phyloP scores from a whole-genome alignment of 2,888 invertebrate genomes.

The Druceiella hillmani region DNA sequence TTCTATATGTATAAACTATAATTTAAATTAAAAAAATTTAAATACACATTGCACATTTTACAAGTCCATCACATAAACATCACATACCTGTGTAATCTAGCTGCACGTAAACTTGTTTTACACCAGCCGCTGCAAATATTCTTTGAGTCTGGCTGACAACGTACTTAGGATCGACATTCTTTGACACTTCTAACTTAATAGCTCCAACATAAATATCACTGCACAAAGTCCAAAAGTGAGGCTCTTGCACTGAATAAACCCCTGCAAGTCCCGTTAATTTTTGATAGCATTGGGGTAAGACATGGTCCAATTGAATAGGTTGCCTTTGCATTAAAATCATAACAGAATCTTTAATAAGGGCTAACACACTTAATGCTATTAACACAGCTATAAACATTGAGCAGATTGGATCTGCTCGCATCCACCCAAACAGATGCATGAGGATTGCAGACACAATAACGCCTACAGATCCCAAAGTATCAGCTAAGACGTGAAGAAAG shows the following conservation, averaged over 20 bases:
- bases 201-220: constrained; percentile 91
- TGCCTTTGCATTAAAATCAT: constrained; percentile 93
- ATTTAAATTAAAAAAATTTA: too few relatives aligned
- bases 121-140: constrained; percentile 90
- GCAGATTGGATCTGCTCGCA: constrained; percentile 97
- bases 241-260: constrained; percentile 93
- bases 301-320: constrained; percentile 74
- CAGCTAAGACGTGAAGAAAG: constrained; percentile 93
- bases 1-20: too few relatives aligned
- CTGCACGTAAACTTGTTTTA: constrained; percentile 88
- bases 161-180: constrained; percentile 88
- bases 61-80: too few relatives aligned
- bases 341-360: constrained; percentile 81
- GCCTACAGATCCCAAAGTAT: constrained; percentile 94
- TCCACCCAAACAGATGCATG: constrained; percentile 96
- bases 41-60: too few relatives aligned
- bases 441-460: constrained; percentile 92
- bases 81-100: constrained; percentile 84
- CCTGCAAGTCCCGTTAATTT: constrained; percentile 87
- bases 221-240: constrained; percentile 97
- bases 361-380: constrained; percentile 82
- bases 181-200: constrained; percentile 91
- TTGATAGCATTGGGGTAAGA: constrained; percentile 83
- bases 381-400: constrained; percentile 93
- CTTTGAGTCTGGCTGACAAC: constrained; percentile 88